Percentiles rank a stretch among this genome's conserved stretches.
These are phyloP conservation scores for Periplaneta americana DNA, from an alignment of 1,140 invertebrate genomes.

Conservation along the genomic window DNA sequence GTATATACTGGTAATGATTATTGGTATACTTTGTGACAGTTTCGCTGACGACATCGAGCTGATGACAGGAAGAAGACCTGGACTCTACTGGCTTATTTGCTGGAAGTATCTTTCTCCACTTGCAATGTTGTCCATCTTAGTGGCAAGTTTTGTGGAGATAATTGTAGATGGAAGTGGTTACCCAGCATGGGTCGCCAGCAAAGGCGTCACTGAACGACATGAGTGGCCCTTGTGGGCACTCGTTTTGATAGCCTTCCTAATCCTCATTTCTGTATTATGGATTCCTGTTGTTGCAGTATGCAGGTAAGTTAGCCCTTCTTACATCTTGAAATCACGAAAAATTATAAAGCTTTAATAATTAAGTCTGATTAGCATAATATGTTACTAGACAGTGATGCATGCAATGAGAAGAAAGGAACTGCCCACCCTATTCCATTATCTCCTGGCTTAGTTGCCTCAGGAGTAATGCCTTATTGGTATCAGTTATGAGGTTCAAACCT, in stretches of 20 bases:
- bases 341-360: too few species aligned
- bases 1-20: too few species aligned
- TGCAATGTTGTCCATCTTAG: constrained; percentile 84
- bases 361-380: too few species aligned
- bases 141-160: constrained; percentile 80
- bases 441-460: too few species aligned
- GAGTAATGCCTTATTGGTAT: too few species aligned
- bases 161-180: constrained; percentile 76
- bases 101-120: constrained; percentile 91
- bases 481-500: too few species aligned
- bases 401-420: too few species aligned
- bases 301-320: too few species aligned
- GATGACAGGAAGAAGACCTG: constrained; percentile 85
- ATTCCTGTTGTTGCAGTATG: constrained; percentile 77
- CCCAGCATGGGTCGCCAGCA: constrained; percentile 72
- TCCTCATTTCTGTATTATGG: constrained; percentile 79
- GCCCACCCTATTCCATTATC: too few species aligned
- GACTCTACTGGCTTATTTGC: constrained; percentile 85
- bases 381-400: too few species aligned
- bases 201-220: constrained; percentile 63
- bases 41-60: constrained; percentile 92
- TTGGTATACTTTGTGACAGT: constrained; percentile 40
- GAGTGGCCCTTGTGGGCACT: constrained; percentile 79
- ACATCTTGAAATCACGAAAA: too few species aligned
- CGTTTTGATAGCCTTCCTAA: constrained; percentile 65